Evolutionary conservation across 2,797 vertebrate species (phyloP), one percentile per base, ranked within the genome.

Genomic region (Sebastes umbrosus): DNA sequence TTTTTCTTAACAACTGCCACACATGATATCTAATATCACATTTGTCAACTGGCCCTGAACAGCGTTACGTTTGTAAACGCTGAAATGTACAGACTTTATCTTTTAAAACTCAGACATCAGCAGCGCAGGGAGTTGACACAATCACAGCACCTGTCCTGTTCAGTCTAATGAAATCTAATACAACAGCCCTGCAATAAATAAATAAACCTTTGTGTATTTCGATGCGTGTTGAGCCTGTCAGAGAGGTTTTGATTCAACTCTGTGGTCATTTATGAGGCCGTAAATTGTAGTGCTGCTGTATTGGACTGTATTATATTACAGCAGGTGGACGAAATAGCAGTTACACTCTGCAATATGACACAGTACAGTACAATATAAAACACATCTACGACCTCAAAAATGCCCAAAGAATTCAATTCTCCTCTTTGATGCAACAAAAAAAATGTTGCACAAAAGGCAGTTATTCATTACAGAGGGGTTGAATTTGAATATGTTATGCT

Each of bases 61-160:
- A 50, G 24, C 11, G 2, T 14, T 32, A 8, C 6, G 25, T 67
- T 9, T 59, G n/a, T 27, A 50, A 58, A 50, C 7, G 39, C n/a
- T 25, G 1, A 22, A 11, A 68, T 74, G 6, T 29, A 65, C 16
- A 27, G 29, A 75, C 52, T 24, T 59, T 16, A 18, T 34, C 25
- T 64, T 57, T 58, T 18, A 36, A 58, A 69, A 70, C 3, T 4
- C 34, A 80, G 12, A 22, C 20, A 70, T 20, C 16, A 16, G 46
- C 18, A 57, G 27, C 34, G 29, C 59, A 50, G 46, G 16, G 39
- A 55, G 60, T 39, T 10, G 69, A 73, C 69, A 72, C 60, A 72
- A 80, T 50, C 64, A 73, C 36, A 69, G 22, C 71, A 85, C 67
- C 79, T 84, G 62, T 55, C 58, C 39, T 1, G 27, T 8, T 82